A percentile compares a stretch with the other conserved stretches of the same genome.
These are phyloP conservation scores for Campodea augens DNA, from an alignment of 1,140 invertebrate species.

Conservation along the genomic window DNA sequence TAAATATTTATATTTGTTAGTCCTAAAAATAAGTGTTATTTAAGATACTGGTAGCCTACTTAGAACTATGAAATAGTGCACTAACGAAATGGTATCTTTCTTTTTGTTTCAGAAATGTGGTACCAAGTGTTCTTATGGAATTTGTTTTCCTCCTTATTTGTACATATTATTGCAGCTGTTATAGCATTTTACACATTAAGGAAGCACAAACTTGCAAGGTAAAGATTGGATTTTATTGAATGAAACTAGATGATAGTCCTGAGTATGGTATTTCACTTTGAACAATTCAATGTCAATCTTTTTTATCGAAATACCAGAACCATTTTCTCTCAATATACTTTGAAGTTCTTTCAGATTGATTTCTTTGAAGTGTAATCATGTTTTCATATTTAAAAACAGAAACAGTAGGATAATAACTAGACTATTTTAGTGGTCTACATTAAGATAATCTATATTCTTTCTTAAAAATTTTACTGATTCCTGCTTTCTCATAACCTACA, in stretches of 20 bases:
- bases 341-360: too few species aligned
- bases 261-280: too few species aligned
- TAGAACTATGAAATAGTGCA: not conserved
- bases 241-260: not conserved
- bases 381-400: too few species aligned
- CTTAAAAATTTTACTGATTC: too few species aligned
- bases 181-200: constrained; percentile 74
- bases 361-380: too few species aligned
- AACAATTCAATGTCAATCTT: too few species aligned
- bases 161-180: constrained; percentile 72
- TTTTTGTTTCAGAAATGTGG: constrained; percentile 64
- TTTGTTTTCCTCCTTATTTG: constrained; percentile 76
- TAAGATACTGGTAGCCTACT: constrained; percentile 20
- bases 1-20: not conserved
- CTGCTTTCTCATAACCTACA: too few species aligned
- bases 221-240: constrained; percentile 12
- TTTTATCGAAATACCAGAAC: too few species aligned
- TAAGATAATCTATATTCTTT: too few species aligned
- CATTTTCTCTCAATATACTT: too few species aligned
- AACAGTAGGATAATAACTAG: too few species aligned
- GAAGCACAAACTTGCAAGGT: constrained; percentile 81
- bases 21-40: constrained; percentile 14
- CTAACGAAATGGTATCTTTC: constrained; percentile 8
- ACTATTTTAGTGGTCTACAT: too few species aligned
- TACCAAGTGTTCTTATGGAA: constrained; percentile 89